Evolutionary conservation across 2,113 vertebrate genomes (phyloP), one percentile per base, ranked within the genome.

Genomic region (Silurus meridionalis): DNA sequence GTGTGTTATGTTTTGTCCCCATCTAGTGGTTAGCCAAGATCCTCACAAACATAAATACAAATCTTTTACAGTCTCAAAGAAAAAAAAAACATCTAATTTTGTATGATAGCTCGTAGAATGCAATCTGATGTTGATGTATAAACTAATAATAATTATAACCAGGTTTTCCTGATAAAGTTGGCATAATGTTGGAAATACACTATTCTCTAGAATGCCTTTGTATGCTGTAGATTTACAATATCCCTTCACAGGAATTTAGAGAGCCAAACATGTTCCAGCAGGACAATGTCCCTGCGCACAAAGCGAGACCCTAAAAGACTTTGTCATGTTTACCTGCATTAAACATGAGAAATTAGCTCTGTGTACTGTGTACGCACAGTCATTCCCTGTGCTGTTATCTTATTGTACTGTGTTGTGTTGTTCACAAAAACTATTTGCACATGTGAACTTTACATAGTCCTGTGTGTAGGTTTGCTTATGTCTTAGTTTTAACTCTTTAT

Each of bases 1-100:
- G 67, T 71, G 7, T 48, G 69, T 74, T 71, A 69, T 85, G 57
- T 52, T 84, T 87, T 89, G 88, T 72, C 88, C 19, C 85, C 88
- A 84, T 28, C 82, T 89, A 66, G 88, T 89, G 88, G 85, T 53
- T 13, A 77, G 21, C 60, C 21, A 78, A 4, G 23, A 83, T 57
- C 25, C 6, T 72, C 17, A 23, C 0, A 2, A 71, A 25, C 19
- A 17, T 48, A 9, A 72, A 48, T 19, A n/a, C 6, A n/a, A 77
- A 14, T 55, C 23, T 77, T 53, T 23, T n/a, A 14, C 52, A 53
- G 11, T 52, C 17, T 75, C 72, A 23, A 19, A 1, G 17, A n/a
- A 9, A 21, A 64, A n/a, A 14, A 17, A 79, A 77, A n/a, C 53
- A 3, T 25, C 10, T 64, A 25, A 66, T 5, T 14, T 13, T 69